A percentile compares a stretch with the other conserved stretches of the same genome.
These are phyloP conservation scores for Drosophila flavopinicola DNA, from an alignment of 2,888 invertebrate species.

Conservation along the genomic window DNA sequence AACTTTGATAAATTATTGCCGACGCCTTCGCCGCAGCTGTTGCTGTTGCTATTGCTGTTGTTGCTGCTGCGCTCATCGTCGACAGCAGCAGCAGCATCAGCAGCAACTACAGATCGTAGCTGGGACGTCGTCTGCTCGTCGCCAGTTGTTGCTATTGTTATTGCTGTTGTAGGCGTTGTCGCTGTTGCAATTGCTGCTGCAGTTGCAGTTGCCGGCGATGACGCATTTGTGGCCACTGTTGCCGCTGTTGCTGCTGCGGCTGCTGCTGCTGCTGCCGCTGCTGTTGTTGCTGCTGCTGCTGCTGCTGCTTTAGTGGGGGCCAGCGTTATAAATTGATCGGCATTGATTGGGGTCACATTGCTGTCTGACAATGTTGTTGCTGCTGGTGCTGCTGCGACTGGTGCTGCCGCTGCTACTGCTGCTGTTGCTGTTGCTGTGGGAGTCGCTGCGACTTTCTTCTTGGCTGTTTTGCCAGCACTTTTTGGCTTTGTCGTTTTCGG, in stretches of 20 bases:
- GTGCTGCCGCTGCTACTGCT: conserved; percentile 32
- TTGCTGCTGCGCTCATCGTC: conserved; percentile 53
- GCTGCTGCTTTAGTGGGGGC: conserved; percentile 72
- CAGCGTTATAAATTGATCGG: conserved; percentile 80
- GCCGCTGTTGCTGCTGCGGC: conserved; percentile 73
- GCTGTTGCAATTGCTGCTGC: conserved; percentile 33
- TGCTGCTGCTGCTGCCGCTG: conserved; percentile 47
- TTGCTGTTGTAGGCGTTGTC: conserved; percentile 27
- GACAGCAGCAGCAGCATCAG: conserved; percentile 20
- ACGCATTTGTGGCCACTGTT: conserved; percentile 41
- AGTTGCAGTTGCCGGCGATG: conserved; percentile 36
- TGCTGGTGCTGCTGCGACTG: conserved; percentile 26
- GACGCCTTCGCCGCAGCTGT: conserved; percentile 73
- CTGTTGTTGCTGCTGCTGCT: conserved; percentile 55
- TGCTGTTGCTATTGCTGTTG: conserved; percentile 70
- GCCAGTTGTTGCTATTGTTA: conserved; percentile 34
- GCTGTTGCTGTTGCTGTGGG: conserved; percentile 29
- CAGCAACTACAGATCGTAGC: conserved; percentile 25
- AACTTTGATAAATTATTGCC: conserved; percentile 84
- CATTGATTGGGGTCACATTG: conserved; percentile 81
- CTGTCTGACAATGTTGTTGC: conserved; percentile 51
- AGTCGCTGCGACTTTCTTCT: conserved; percentile 56
- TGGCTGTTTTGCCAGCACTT: conserved; percentile 58
- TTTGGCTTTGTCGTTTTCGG: conserved; percentile 67
- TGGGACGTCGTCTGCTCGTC: conserved; percentile 23